phyloP scores from a whole-genome alignment of 2,888 invertebrate genomes.

The Sericinus montela region DNA sequence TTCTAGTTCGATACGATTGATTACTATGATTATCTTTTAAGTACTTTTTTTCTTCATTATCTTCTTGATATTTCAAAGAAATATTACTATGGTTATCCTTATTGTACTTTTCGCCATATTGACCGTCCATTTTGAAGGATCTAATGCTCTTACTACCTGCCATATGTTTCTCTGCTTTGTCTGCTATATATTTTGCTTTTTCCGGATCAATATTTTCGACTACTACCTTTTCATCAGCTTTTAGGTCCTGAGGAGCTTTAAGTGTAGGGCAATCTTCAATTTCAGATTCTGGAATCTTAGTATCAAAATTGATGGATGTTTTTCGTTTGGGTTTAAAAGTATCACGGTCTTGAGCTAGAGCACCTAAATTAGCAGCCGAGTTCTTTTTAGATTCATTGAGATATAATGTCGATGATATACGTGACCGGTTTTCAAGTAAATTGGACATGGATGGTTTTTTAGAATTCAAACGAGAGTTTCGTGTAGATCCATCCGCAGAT shows the following conservation, averaged over 20 bases:
- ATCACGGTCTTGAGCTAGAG: conserved; percentile 54
- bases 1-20: conserved; percentile 53
- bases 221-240: conserved; percentile 70
- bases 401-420: conserved; percentile 67
- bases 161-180: conserved; percentile 58
- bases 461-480: conserved; percentile 65
- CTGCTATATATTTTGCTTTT: conserved; percentile 58
- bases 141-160: conserved; percentile 56
- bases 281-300: conserved; percentile 70
- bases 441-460: conserved; percentile 72
- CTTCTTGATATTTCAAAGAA: conserved; percentile 59
- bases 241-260: conserved; percentile 72
- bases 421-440: conserved; percentile 61
- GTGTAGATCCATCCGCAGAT: conserved; percentile 63
- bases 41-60: conserved; percentile 63
- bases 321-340: conserved; percentile 59
- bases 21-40: conserved; percentile 69
- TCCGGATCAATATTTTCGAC: conserved; percentile 63
- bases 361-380: conserved; percentile 58
- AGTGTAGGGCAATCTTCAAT: conserved; percentile 73
- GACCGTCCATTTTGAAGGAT: conserved; percentile 65
- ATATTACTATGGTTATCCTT: conserved; percentile 64
- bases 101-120: conserved; percentile 59
- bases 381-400: conserved; percentile 74
- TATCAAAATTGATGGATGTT: conserved; percentile 53